Percentiles rank a stretch among this genome's conserved stretches.
Conservation (phyloP, 2,113 vertebrate genomes). For the Piaya cayana region DNA sequence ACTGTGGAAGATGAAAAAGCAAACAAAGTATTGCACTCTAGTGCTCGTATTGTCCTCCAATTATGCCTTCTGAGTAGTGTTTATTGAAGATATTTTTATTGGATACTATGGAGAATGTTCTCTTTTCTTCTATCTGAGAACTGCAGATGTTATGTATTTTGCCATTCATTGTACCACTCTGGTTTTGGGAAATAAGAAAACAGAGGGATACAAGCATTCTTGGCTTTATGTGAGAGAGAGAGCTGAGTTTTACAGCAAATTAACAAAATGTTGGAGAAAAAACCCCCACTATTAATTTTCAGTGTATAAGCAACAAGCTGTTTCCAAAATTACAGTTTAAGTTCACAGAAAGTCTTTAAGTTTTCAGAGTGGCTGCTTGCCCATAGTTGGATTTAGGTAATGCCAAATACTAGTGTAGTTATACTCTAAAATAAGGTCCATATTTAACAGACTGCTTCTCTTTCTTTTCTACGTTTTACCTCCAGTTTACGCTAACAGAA, state of each 20-base stretch:
- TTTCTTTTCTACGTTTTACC: neutral
- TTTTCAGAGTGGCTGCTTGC: constrained; percentile 8
- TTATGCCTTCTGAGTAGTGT: neutral
- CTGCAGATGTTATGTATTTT: constrained; percentile 40
- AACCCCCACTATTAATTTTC: constrained; percentile 37
- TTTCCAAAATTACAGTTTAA: constrained; percentile 54
- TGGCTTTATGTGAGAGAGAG: constrained; percentile 16
- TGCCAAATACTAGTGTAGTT: neutral
- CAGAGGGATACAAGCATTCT: constrained; percentile 38
- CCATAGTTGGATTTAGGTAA: neutral
- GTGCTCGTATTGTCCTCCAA: neutral
- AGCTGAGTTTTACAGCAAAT: constrained; percentile 48
- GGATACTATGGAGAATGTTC: neutral
- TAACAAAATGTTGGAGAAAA: constrained; percentile 53
- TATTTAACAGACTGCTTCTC: neutral
- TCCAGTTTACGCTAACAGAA: neutral
- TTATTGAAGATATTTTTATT: constrained; percentile 56
- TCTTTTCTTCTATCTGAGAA: constrained; percentile 1
- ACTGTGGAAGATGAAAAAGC: neutral
- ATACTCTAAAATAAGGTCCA: constrained; percentile 13
- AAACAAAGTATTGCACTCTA: neutral
- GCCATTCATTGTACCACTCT: constrained; percentile 32
- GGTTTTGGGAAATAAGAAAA: constrained; percentile 51
- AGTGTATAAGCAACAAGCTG: constrained; percentile 23
- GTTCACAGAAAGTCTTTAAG: constrained; percentile 36